Conservation (phyloP, 2,797 vertebrate species). For the Brachyrhaphis roseni region DNA sequence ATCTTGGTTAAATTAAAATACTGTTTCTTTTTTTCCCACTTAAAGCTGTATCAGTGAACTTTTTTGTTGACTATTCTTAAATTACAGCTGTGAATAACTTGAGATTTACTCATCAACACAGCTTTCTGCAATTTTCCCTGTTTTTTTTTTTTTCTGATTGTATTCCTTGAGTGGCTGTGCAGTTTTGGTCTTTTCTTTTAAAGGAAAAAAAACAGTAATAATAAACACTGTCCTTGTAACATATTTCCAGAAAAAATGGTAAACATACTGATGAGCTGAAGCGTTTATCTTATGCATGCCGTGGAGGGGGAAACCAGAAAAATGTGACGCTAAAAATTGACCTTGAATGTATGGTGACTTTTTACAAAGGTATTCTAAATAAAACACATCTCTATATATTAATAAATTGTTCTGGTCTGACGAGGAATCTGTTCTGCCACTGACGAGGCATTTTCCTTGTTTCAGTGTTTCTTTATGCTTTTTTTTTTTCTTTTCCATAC, state of each 20-base stretch:
- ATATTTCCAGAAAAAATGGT: slow-evolving; percentile 70
- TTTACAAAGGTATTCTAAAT: slow-evolving; percentile 87
- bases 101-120: slow-evolving; percentile 44
- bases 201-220: slow-evolving; percentile 18
- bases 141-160: slow-evolving; percentile 74
- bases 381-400: slow-evolving; percentile 88
- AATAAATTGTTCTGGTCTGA: slow-evolving; percentile 84
- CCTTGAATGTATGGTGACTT: slow-evolving; percentile 89
- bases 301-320: slow-evolving; percentile 80
- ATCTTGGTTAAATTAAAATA: slow-evolving; percentile 29
- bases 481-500: background rate
- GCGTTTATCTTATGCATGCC: slow-evolving; percentile 85
- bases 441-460: slow-evolving; percentile 49
- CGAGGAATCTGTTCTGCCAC: slow-evolving; percentile 74
- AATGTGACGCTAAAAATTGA: slow-evolving; percentile 81
- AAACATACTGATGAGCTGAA: slow-evolving; percentile 70
- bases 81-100: slow-evolving; percentile 65
- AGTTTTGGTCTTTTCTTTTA: slow-evolving; percentile 65
- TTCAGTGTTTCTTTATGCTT: slow-evolving; percentile 2
- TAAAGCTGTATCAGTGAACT: slow-evolving; percentile 25
- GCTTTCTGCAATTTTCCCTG: slow-evolving; percentile 70
- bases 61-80: slow-evolving; percentile 46
- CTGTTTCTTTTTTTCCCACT: slow-evolving; percentile 17
- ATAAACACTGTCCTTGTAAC: slow-evolving; percentile 72
- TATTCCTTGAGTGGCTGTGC: slow-evolving; percentile 79